phyloP scores from a whole-genome alignment of 2,888 invertebrate genomes.

The Sylvicola fuscatus region DNA sequence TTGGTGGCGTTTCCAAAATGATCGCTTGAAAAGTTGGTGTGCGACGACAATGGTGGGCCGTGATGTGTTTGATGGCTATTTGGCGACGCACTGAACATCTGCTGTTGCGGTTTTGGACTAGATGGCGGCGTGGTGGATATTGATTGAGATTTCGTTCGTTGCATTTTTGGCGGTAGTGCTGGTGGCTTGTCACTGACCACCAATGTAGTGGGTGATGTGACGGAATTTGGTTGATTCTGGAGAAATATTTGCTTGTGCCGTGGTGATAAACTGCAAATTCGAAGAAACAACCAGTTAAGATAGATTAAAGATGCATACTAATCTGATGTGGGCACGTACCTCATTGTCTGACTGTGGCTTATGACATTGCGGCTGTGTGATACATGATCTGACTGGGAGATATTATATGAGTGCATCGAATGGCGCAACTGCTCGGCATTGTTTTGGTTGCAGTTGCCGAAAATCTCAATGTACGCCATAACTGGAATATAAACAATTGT shows the following conservation, averaged over 20 bases:
- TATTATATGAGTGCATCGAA: conserved; percentile 65
- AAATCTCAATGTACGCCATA: conserved; percentile 93
- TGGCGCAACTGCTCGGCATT: conserved; percentile 59
- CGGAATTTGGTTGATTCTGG: conserved; percentile 1
- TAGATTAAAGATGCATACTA: conserved; percentile 1
- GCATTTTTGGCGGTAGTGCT: conserved; percentile 18
- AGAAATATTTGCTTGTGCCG: conserved; percentile 7
- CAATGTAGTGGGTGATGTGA: conserved; percentile 2
- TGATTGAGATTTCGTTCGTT: conserved; percentile 26
- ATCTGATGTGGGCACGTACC: conserved; percentile 14
- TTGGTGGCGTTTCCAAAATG: too few species aligned
- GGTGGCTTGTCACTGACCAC: conserved; percentile 1
- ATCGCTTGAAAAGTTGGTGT: conserved; percentile 8
- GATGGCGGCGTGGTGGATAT: conserved; percentile 28
- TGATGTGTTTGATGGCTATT: conserved; percentile 3
- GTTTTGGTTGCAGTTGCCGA: conserved; percentile 64
- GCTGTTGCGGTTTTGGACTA: conserved; percentile 18
- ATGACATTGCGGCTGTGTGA: conserved; percentile 19
- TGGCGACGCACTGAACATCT: conserved; percentile 8
- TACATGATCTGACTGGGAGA: conserved; percentile 19
- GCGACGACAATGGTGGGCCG: conserved; percentile 12
- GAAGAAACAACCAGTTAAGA: too few species aligned
- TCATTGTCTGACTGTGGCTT: conserved; percentile 25
- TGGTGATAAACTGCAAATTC: conserved; percentile 9
- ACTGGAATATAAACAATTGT: conserved; percentile 33